Base-by-base conservation (phyloP, 2,113 vertebrate genomes). In the Jacana jacana region DNA sequence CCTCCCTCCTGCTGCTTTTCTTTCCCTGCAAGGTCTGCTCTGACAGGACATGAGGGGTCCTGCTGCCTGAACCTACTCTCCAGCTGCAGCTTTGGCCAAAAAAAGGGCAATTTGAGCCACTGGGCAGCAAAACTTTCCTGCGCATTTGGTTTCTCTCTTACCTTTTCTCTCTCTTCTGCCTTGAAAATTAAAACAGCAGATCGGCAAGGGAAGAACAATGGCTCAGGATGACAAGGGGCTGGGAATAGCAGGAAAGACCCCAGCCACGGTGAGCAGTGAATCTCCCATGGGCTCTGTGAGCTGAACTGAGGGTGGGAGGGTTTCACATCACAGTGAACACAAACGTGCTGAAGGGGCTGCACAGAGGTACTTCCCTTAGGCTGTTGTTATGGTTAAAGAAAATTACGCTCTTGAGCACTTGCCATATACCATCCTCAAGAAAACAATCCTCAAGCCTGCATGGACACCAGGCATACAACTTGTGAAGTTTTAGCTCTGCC, bases 381-480 rank as follows among this genome's bases (percentile, higher is more conserved):
- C 22, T 86, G 42, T 35, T 65, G 37, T 37, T 39, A 27, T 7
- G 7, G 16, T 64, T 68, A 25, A 75, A 63, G 20, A 71, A n/a
- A 69, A 78, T 22, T 6, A 44, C 4, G n/a, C 27, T 65, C n/a
- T 64, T 76, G 31, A 22, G 23, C 51, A 63, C 55, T 57, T 31
- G 37, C 31, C 65, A 19, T 40, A 13, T 10, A 28, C 20, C 39
- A 54, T 57, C 28, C 46, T 71, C 35, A 33, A 35, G 12, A 20
- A 27, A 60, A 17, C 33, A 35, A 61, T 28, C 19, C 40, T 71
- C 46, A 15, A 22, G 28, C 28, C 40, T 89, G 54, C 55, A 39
- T 4, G 13, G 28, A 86, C 58, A 84, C 18, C 1, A 0, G 39
- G 33, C 12, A 1, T 9, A 0, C 7, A 66, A 58, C 42, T 23